phyloP scores from a whole-genome alignment of 1,140 invertebrate genomes.

The Rhynchophorus ferrugineus region DNA sequence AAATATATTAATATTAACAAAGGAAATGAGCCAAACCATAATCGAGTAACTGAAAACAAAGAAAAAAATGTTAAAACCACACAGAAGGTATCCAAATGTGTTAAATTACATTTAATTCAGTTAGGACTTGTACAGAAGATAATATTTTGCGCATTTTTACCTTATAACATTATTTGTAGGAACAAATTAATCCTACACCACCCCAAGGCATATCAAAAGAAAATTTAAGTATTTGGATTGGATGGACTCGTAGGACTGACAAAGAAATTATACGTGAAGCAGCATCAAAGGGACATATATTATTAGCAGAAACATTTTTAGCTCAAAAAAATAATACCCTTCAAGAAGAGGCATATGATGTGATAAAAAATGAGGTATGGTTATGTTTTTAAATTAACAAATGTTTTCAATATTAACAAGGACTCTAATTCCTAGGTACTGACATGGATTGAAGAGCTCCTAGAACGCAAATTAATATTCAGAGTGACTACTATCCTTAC shows the following conservation, averaged over 20 bases:
- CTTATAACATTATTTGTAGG: too few species aligned
- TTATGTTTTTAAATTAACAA: neutral
- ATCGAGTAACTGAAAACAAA: too few species aligned
- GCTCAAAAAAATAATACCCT: constrained; percentile 47
- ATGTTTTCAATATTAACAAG: neutral
- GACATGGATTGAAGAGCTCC: constrained; percentile 52
- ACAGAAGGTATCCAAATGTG: too few species aligned
- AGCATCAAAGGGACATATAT: constrained; percentile 55
- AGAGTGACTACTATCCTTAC: constrained; percentile 54
- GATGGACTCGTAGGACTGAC: constrained; percentile 46
- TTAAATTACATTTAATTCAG: too few species aligned
- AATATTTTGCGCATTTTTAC: neutral
- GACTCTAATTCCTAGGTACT: constrained; percentile 43
- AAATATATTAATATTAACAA: neutral
- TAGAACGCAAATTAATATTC: constrained; percentile 54
- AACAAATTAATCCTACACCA: constrained; percentile 21
- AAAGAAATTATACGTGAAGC: constrained; percentile 57
- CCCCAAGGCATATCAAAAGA: constrained; percentile 33
- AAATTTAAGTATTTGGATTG: constrained; percentile 40
- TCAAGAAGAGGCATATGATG: constrained; percentile 45
- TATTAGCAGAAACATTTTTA: constrained; percentile 51
- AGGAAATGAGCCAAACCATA: too few species aligned
- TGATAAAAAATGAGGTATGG: constrained; percentile 49
- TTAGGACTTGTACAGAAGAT: neutral
- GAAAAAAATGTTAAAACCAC: too few species aligned